Conservation (phyloP, 2,797 vertebrate species). For the Microctenopoma steveboyesi region DNA sequence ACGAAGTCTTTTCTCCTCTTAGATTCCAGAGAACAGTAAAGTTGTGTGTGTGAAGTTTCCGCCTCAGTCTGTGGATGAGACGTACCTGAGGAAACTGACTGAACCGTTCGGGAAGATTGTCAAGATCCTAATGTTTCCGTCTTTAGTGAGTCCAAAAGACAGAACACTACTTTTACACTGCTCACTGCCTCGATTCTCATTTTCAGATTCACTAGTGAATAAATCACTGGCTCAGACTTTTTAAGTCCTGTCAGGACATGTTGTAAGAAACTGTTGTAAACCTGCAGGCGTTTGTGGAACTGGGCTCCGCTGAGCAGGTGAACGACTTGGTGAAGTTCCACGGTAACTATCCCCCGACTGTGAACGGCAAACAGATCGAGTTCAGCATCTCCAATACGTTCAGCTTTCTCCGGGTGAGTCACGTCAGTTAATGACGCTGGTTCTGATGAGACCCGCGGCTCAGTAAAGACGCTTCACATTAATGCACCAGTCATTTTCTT, state of each 20-base stretch:
- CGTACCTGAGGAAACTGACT: constrained; percentile 62
- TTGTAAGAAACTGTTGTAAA: not conserved
- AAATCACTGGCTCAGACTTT: too few relatives aligned
- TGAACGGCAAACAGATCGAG: constrained; percentile 59
- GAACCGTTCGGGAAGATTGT: constrained; percentile 74
- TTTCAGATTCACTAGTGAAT: not conserved
- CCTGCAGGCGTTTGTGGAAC: constrained; percentile 77
- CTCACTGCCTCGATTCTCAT: too few relatives aligned
- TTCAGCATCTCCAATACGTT: constrained; percentile 75
- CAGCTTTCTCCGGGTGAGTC: constrained; percentile 75
- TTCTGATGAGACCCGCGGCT: too few relatives aligned
- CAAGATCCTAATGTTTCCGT: constrained; percentile 76
- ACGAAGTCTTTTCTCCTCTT: not conserved
- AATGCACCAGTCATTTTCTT: not conserved
- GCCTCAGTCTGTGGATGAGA: constrained; percentile 67
- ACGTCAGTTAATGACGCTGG: too few relatives aligned
- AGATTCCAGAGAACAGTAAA: constrained; percentile 52
- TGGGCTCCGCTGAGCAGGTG: constrained; percentile 71
- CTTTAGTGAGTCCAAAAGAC: constrained; percentile 65
- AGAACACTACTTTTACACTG: not conserved
- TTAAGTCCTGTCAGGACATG: too few relatives aligned
- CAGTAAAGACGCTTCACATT: too few relatives aligned
- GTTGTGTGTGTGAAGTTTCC: constrained; percentile 81
- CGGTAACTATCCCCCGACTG: constrained; percentile 47
- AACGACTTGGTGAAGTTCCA: constrained; percentile 75